Base-by-base conservation (phyloP, 1,140 invertebrate genomes). In the Scaptomyza montana region DNA sequence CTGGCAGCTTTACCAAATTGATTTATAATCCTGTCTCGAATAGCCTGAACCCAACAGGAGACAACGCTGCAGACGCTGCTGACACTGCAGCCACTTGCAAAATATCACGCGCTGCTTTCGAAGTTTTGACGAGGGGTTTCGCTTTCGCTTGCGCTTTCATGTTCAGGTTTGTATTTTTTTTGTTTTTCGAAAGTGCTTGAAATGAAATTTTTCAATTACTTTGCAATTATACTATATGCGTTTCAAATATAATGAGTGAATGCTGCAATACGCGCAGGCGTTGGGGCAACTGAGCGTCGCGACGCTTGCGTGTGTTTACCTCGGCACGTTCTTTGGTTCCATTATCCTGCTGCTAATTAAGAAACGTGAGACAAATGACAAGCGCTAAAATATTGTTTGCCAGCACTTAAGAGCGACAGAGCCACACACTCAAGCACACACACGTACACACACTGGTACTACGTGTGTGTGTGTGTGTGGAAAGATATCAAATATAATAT, bases 291-390 rank as follows among this genome's bases (percentile, higher is more conserved):
- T 10, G 30, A 30, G 25, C 21, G 49, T 30, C 25, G 49, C 49
- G 49, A 51, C 25, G 49, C 49, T 39, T 50, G 59, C 53, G 69
- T 76, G 73, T 84, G 61, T 73, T 84, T 65, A 66, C 82, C 71
- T 61, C 70, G 67, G 66, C 75, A 87, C 80, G 81, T 87, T 71
- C 81, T 72, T 36, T 64, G 74, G 53, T 60, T 43, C 82, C 81
- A 86, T 86, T 86, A 87, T 86, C 84, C 82, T 76, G 71, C 62
- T 73, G 84, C 82, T 86, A 86, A 86, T 86, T 86, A 86, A 78
- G 82, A 86, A 86, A 86, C 82, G 82, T 86, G 82, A 86, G 82
- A 87, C 82, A 86, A 86, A 86, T 86, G 84, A 86, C 82, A 87
- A 86, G 78, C 75, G 71, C 64, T 76, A 51, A 71, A 78, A 82